Base-by-base conservation (phyloP, 2,797 vertebrate genomes). In the Sebastes steindachneri region DNA sequence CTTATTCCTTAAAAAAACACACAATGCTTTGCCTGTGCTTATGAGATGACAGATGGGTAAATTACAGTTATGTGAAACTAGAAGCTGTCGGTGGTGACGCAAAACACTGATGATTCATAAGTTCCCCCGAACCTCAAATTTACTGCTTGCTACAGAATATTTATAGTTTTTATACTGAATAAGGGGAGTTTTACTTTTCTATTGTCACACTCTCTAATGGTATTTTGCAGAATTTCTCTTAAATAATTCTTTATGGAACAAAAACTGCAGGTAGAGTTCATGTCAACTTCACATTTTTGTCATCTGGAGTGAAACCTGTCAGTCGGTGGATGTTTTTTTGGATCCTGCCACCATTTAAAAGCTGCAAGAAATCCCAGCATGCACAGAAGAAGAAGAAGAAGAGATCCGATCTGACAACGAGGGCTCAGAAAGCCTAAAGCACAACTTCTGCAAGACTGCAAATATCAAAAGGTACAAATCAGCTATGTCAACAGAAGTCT, bases 21-120 rank as follows among this genome's bases (percentile, higher is more conserved):
- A 78, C 19, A 67, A 75, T 80, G 75, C 80, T 37, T 37, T 15
- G 14, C 60, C 35, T 51, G 29, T 15, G 7, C 45, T 17, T 10
- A 1, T 26, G 59, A 79, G 23, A 59, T 75, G 76, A 73, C 82
- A 86, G 75, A 85, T 86, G 82, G 82, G 70, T 85, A 84, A 88
- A 82, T 86, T 75, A 75, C 74, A 80, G 75, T 84, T 21, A 65
- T 79, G 68, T 82, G 79, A 80, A 63, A 75, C 72, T 70, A 31
- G 37, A 41, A 21, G 11, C 23, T 81, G 73, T 86, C 84, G 63
- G 51, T 1, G 5, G 29, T 86, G 86, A 90, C 11, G 68, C 73
- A 81, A 54, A 55, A 15, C 15, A 35, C 3, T 2, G 31, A 65
- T 89, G 88, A 90, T 65, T 89, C 84, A 88, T 59, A 60, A 21